These are phyloP conservation scores for Heloderma charlesbogerti DNA, from an alignment of 2,113 vertebrate species.

Conservation along the genomic window DNA sequence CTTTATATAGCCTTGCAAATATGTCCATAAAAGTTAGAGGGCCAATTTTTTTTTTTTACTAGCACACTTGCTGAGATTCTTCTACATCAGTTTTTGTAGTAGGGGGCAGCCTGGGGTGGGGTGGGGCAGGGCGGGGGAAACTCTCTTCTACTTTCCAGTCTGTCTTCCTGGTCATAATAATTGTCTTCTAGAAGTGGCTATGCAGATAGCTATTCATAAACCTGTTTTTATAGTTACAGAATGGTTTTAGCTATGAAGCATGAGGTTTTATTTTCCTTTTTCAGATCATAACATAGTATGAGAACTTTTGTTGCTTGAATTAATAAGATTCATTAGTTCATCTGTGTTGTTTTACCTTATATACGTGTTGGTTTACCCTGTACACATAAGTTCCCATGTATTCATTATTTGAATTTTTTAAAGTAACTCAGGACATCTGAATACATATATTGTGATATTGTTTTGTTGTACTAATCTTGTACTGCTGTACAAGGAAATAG, in stretches of 20 bases:
- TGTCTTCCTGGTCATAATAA: not conserved
- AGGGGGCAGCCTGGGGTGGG: no score
- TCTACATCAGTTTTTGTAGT: not conserved
- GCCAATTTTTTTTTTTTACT: not conserved
- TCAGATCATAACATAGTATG: not conserved
- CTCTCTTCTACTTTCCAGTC: not conserved
- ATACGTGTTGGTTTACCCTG: not conserved
- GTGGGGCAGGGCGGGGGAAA: no score
- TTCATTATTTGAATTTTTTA: not conserved
- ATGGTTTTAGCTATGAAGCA: not conserved
- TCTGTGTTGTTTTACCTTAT: not conserved
- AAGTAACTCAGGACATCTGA: not conserved
- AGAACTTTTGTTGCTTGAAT: not conserved
- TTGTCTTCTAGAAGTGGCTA: not conserved
- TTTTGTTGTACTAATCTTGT: no score
- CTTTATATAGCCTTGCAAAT: not conserved
- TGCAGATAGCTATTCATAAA: not conserved
- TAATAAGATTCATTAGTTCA: not conserved
- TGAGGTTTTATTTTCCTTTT: not conserved
- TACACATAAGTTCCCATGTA: not conserved
- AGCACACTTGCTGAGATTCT: not conserved
- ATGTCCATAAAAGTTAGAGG: not conserved
- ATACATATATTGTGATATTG: not conserved
- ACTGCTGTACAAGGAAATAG: not conserved
- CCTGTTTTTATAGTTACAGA: not conserved